Base-by-base conservation (phyloP, 1,140 invertebrate species). In the Leptinotarsa defecta region DNA sequence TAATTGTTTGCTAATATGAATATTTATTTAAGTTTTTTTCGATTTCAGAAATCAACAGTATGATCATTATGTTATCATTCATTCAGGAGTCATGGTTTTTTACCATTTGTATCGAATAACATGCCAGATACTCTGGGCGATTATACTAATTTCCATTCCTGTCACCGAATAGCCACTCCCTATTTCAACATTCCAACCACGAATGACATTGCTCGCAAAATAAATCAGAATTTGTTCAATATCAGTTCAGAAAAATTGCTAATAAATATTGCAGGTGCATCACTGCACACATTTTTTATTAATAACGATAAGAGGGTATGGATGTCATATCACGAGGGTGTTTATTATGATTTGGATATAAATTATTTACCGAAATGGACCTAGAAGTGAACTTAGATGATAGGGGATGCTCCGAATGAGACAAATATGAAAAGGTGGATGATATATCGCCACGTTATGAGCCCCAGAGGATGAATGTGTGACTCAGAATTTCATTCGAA, bases 161-260 rank as follows among this genome's bases (percentile, higher is more conserved):
- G 8, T 43, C 4, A 57, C 17, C n/a, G 52, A 48, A 64, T 43
- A 71, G 72, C 76, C 73, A 74, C 70, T 71, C n/a, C 52, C 48
- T 63, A 22, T 27, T 34, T 71, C 57, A 77, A 77, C 73, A 77
- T 77, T 74, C 72, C 70, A 57, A 57, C 52, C 52, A 19, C 52
- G 52, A 19, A 15, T n/a, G 52, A 57, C 52, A 57, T 19, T 19
- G 15, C n/a, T 15, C n/a, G 52, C 1, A n/a, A 8, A 69, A 78
- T 78, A 78, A 78, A 78, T 78, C 77, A 78, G 76, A 78, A 78
- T 78, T 78, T 78, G 77, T 74, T 73, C 74, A 78, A 78, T 78
- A 78, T 76, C 34, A 64, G 27, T 63, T 49, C 74, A 62, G 64
- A 64, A 70, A 76, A 74, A 74, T 76, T 74, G 74, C 77, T 76